Percentiles rank a stretch among this genome's conserved stretches.
These are phyloP conservation scores for Phalacrocorax brasilianus DNA, from an alignment of 2,113 vertebrate genomes.

Conservation along the genomic window DNA sequence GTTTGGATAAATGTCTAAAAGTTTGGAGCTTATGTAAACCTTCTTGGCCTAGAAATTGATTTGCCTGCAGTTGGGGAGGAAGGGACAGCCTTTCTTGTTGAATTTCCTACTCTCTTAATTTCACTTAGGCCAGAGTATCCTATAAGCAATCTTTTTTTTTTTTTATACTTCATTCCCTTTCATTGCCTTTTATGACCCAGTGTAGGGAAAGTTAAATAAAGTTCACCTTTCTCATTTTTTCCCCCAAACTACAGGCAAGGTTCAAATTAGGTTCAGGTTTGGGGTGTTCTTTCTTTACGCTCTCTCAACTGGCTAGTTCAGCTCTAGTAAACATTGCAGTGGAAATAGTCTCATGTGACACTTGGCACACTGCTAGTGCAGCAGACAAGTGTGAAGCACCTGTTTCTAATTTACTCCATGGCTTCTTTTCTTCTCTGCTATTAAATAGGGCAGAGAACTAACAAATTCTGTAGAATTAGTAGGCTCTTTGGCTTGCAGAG, in stretches of 20 bases:
- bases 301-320: not conserved
- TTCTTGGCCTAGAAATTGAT: not conserved
- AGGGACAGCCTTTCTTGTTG: not conserved
- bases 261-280: not conserved
- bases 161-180: not conserved
- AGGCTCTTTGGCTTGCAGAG: not conserved
- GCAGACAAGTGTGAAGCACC: not conserved
- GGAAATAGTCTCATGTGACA: not conserved
- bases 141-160: not conserved
- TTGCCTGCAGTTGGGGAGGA: not conserved
- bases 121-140: not conserved
- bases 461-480: not conserved
- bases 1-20: not conserved
- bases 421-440: not conserved
- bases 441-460: not conserved
- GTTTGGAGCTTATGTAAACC: not conserved
- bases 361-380: not conserved
- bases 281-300: not conserved
- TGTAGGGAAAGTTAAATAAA: conserved; percentile 27
- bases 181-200: not conserved
- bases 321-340: not conserved
- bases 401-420: not conserved
- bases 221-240: not conserved
- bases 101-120: not conserved
- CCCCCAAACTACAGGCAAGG: not conserved